Conservation (phyloP, 2,888 invertebrate genomes). For the Tetragnatha montana region DNA sequence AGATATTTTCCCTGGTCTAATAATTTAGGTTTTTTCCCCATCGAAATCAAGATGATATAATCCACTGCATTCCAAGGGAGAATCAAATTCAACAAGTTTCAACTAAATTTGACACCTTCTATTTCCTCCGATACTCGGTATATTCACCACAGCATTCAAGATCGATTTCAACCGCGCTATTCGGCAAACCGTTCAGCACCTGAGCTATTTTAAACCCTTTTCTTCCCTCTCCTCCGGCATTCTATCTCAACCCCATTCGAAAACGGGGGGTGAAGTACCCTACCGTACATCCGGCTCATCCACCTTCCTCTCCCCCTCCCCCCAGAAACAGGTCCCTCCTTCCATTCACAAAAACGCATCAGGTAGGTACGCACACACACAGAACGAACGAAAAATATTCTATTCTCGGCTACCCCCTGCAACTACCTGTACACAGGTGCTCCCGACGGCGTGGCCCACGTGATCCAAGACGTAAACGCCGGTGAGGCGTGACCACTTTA, state of each 20-base stretch:
- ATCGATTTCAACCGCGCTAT: no score
- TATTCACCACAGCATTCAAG: no score
- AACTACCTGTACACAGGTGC: not conserved
- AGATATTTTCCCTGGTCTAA: no score
- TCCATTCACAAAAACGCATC: slow-evolving; percentile 17
- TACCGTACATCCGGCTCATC: not conserved
- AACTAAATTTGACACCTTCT: no score
- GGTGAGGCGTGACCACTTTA: slow-evolving; percentile 60
- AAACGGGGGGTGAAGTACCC: not conserved
- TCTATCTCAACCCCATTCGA: not conserved
- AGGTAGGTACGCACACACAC: not conserved
- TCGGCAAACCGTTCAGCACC: no score
- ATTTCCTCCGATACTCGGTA: no score
- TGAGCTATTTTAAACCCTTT: no score
- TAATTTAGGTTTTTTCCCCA: no score
- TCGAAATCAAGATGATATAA: no score
- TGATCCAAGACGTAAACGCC: slow-evolving; percentile 16
- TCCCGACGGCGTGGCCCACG: not conserved
- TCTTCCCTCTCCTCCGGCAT: not conserved
- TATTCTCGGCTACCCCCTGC: not conserved
- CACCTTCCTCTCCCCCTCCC: not conserved
- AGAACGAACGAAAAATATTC: not conserved
- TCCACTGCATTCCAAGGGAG: no score
- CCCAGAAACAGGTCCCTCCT: not conserved
- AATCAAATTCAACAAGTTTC: no score